These are phyloP conservation scores for Antechinus stuartii DNA, from an alignment of 2,113 vertebrate genomes.

Conservation along the genomic window DNA sequence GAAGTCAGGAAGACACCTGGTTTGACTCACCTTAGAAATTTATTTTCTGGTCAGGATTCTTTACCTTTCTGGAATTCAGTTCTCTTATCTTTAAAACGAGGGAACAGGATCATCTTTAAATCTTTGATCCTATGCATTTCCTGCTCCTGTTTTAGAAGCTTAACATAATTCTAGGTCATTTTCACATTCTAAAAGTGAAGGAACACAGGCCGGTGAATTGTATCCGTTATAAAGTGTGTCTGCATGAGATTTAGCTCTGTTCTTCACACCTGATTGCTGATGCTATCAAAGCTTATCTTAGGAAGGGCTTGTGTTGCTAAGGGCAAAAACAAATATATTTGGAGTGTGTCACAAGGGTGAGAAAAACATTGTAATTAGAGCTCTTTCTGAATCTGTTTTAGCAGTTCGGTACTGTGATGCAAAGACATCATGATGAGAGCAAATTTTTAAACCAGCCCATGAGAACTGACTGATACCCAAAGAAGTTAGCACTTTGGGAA, in stretches of 20 bases:
- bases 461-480: background rate
- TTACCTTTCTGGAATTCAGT: background rate
- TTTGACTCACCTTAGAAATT: background rate
- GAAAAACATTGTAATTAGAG: background rate
- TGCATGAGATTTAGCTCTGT: background rate
- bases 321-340: background rate
- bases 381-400: background rate
- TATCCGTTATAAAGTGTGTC: background rate
- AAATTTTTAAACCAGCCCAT: background rate
- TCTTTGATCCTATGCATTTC: background rate
- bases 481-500: background rate
- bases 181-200: background rate
- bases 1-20: background rate
- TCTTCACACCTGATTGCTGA: background rate
- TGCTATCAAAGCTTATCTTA: background rate
- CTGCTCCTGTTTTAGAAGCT: background rate
- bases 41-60: background rate
- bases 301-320: background rate
- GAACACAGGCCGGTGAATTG: background rate
- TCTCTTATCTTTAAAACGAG: background rate
- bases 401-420: background rate
- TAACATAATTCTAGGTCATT: background rate
- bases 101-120: background rate
- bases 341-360: background rate
- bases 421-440: background rate